Percentiles rank a stretch among this genome's conserved stretches.
These are phyloP conservation scores for Lucinisca nassula DNA, from an alignment of 2,888 invertebrate genomes.

Conservation along the genomic window DNA sequence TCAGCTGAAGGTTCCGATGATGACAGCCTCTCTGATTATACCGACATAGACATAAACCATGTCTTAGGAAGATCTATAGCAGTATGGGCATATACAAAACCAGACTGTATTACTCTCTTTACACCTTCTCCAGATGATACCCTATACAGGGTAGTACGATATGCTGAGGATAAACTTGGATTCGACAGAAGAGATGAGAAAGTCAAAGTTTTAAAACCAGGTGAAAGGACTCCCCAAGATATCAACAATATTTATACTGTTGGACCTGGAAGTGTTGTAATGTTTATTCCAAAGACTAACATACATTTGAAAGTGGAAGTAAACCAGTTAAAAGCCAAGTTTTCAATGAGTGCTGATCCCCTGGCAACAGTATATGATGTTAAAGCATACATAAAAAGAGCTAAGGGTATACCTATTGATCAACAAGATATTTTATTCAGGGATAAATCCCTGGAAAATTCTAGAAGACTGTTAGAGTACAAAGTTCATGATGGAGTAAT, in stretches of 20 bases:
- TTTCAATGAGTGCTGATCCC: slow-evolving; percentile 75
- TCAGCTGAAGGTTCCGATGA: slow-evolving; percentile 60
- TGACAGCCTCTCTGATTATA: slow-evolving; percentile 62
- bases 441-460: slow-evolving; percentile 78
- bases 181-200: slow-evolving; percentile 75
- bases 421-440: slow-evolving; percentile 79
- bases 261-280: slow-evolving; percentile 77
- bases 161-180: slow-evolving; percentile 75
- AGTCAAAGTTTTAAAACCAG: slow-evolving; percentile 77
- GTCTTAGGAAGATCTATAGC: slow-evolving; percentile 75
- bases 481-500: slow-evolving; percentile 71
- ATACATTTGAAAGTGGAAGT: slow-evolving; percentile 75
- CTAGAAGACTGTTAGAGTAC: slow-evolving; percentile 76
- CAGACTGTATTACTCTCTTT: slow-evolving; percentile 78
- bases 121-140: slow-evolving; percentile 76
- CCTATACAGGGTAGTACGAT: slow-evolving; percentile 72
- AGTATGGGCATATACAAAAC: slow-evolving; percentile 77
- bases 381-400: slow-evolving; percentile 76
- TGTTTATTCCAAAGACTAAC: slow-evolving; percentile 76
- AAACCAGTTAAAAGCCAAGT: slow-evolving; percentile 76
- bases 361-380: slow-evolving; percentile 77
- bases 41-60: slow-evolving; percentile 68
- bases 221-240: slow-evolving; percentile 74
- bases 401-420: slow-evolving; percentile 78
- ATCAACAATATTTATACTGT: slow-evolving; percentile 72